Percentiles rank a stretch among this genome's conserved stretches.
Conservation (phyloP, 2,113 vertebrate genomes). For the Neodontobutis hainanensis region DNA sequence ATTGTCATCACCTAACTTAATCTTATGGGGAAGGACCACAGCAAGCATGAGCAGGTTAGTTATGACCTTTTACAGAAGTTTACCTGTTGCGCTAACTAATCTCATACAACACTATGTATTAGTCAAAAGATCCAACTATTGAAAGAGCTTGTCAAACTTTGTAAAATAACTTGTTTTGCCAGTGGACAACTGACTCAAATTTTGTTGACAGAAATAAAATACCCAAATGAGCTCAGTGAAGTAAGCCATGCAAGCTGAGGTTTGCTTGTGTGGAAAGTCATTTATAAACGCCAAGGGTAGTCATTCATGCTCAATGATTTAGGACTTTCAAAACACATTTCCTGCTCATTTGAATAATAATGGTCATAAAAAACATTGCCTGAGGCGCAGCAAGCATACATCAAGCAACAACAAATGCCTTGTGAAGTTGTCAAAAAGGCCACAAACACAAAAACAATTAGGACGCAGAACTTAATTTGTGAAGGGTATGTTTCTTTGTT, state of each 20-base stretch:
- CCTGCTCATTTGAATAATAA: slow-evolving; percentile 84
- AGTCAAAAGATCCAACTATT: slow-evolving; percentile 27
- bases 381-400: slow-evolving; percentile 72
- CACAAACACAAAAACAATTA: slow-evolving; percentile 81
- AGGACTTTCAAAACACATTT: slow-evolving; percentile 82
- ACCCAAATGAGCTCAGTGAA: slow-evolving; percentile 75
- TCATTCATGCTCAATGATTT: slow-evolving; percentile 83
- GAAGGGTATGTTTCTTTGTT: slow-evolving; percentile 66
- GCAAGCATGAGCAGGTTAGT: too few relatives aligned
- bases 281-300: slow-evolving; percentile 81
- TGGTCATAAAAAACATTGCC: slow-evolving; percentile 82
- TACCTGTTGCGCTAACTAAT: slow-evolving; percentile 31
- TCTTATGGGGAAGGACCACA: too few relatives aligned
- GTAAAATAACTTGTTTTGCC: slow-evolving; percentile 54
- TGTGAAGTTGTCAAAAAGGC: slow-evolving; percentile 75
- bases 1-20: too few relatives aligned
- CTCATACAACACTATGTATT: slow-evolving; percentile 21
- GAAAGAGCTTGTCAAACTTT: slow-evolving; percentile 64
- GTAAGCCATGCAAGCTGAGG: slow-evolving; percentile 66
- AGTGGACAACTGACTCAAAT: slow-evolving; percentile 62
- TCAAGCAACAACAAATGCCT: slow-evolving; percentile 80
- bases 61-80: background rate
- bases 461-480: slow-evolving; percentile 76
- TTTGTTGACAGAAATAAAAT: slow-evolving; percentile 69
- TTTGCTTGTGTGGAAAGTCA: slow-evolving; percentile 80